phyloP scores from a whole-genome alignment of 2,113 vertebrate genomes.

The Erythrolamprus reginae region DNA sequence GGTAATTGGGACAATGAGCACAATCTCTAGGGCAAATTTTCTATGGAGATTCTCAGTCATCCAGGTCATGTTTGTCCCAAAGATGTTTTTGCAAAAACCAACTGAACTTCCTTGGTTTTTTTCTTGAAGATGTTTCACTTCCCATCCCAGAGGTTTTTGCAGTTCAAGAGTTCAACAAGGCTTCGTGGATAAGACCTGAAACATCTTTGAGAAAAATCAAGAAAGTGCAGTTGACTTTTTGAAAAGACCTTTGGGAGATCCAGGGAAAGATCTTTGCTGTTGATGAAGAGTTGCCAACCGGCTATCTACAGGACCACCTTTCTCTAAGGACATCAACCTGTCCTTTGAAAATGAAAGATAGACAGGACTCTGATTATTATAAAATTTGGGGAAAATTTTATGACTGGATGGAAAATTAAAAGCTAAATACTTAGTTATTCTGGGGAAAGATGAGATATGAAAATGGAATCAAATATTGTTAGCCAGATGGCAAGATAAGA shows the following conservation, averaged over 20 bases:
- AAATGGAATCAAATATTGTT: too few relatives aligned
- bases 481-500: too few relatives aligned
- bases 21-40: not conserved
- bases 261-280: not conserved
- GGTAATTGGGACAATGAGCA: not conserved
- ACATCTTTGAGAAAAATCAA: too few relatives aligned
- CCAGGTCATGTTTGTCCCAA: not conserved
- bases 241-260: not conserved
- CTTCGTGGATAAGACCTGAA: too few relatives aligned
- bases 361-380: too few relatives aligned
- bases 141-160: too few relatives aligned
- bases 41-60: not conserved
- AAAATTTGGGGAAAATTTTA: too few relatives aligned
- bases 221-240: too few relatives aligned
- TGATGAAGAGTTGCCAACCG: not conserved
- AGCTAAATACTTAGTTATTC: too few relatives aligned
- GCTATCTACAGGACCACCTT: not conserved
- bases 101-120: not conserved
- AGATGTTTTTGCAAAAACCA: not conserved
- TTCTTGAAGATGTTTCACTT: not conserved
- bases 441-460: too few relatives aligned
- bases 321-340: not conserved
- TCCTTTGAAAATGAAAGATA: too few relatives aligned
- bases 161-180: not conserved
- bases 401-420: too few relatives aligned